Evolutionary conservation across 2,113 vertebrate genomes (phyloP).

Genomic region (Platysternon megacephalum): DNA sequence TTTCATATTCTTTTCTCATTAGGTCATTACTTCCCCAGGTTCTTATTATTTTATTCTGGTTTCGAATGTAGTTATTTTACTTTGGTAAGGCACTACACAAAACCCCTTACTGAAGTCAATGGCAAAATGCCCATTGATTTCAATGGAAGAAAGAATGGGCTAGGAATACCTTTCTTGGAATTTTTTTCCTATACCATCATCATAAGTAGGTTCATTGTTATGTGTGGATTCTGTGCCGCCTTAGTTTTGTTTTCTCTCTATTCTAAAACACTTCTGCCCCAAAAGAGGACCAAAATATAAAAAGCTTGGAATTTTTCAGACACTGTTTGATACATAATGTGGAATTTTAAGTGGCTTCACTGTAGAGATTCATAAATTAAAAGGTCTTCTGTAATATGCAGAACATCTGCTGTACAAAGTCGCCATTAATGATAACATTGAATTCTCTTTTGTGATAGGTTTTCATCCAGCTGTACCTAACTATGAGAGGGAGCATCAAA

Average conservation of each 20-base stretch:
- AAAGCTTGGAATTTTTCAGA: constrained; percentile 30
- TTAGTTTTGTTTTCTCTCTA: constrained; percentile 25
- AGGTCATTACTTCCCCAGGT: not conserved
- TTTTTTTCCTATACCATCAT: not conserved
- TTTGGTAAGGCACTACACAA: not conserved
- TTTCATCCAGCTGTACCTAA: constrained; percentile 60
- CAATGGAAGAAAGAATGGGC: not conserved
- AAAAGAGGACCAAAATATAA: constrained; percentile 8
- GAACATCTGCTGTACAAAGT: constrained; percentile 63
- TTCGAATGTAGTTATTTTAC: rapidly evolving
- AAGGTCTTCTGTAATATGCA: constrained; percentile 30
- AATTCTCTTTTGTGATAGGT: constrained; percentile 40
- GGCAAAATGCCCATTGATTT: not conserved
- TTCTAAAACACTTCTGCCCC: constrained; percentile 30
- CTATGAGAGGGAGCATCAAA: not conserved
- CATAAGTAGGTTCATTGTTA: not conserved
- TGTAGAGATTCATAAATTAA: constrained; percentile 54
- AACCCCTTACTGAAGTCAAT: not conserved
- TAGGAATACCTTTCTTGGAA: not conserved
- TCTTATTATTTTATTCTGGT: not conserved
- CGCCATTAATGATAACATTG: not conserved
- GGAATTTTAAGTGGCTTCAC: constrained; percentile 59
- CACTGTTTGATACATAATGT: not conserved
- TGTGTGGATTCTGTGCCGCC: not conserved
- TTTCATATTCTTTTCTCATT: rapidly evolving